A percentile compares a stretch with the other conserved stretches of the same genome.
Conservation (phyloP, 2,888 invertebrate genomes). For the Drosophila parthenogenetica region DNA sequence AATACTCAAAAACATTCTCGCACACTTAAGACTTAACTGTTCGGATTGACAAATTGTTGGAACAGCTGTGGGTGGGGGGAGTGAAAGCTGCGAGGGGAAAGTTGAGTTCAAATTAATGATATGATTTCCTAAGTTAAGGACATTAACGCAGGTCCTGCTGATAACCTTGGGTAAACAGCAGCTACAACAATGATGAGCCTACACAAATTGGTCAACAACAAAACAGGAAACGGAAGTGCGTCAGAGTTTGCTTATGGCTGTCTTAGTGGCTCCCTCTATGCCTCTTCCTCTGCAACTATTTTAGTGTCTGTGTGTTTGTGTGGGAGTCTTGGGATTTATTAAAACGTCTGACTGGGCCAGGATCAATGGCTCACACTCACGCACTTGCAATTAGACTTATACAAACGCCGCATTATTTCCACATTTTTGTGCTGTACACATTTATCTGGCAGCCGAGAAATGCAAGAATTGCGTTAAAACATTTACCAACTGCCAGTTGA, state of each 20-base stretch:
- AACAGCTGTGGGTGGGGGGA: neutral
- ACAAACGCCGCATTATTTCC: conserved; percentile 71
- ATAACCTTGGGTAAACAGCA: conserved; percentile 25
- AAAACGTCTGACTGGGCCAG: conserved; percentile 67
- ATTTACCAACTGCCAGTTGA: conserved; percentile 35
- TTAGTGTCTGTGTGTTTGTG: conserved; percentile 13
- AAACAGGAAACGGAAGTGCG: conserved; percentile 72
- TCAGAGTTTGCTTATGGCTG: conserved; percentile 49
- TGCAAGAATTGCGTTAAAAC: conserved; percentile 67
- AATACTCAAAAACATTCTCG: conserved; percentile 32
- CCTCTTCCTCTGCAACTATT: conserved; percentile 12
- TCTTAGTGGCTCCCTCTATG: conserved; percentile 9
- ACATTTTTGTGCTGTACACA: conserved; percentile 66
- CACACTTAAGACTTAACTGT: conserved; percentile 16
- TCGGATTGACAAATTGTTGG: conserved; percentile 54
- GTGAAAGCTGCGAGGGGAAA: conserved; percentile 7
- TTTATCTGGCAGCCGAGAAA: conserved; percentile 63
- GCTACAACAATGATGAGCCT: conserved; percentile 38
- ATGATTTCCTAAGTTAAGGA: conserved; percentile 71
- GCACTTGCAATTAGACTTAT: conserved; percentile 30
- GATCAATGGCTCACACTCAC: conserved; percentile 63
- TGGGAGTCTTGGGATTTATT: conserved; percentile 73
- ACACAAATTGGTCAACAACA: conserved; percentile 40
- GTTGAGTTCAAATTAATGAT: conserved; percentile 73
- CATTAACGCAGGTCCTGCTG: conserved; percentile 59